Evolutionary conservation across 2,113 vertebrate species (phyloP), one percentile per base, ranked within the genome.

Genomic region (Dasyornis broadbenti): DNA sequence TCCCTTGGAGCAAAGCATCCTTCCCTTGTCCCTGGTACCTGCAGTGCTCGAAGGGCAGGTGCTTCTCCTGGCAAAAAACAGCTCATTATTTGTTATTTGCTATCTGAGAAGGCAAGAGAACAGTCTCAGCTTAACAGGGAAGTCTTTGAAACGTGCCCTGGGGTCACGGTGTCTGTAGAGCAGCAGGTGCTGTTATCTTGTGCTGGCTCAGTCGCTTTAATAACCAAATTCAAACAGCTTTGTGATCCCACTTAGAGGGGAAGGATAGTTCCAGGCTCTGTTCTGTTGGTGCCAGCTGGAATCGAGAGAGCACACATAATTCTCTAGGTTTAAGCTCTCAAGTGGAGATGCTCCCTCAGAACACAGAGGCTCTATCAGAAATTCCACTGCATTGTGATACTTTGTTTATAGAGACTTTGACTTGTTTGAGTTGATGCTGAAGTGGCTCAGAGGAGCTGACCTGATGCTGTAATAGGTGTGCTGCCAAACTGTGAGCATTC

Each of bases 281-380:
- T 65, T 89, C 54, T 82, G 22, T 64, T 64, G 35, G n/a, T 92
- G 92, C 77, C 93, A 96, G 90, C 71, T 94, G 86, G 54, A 85
- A 75, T 52, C 49, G 79, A 94, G 85, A 1, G 3, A 70, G 90
- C 82, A 72, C 85, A 60, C 84, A 57, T 60, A 52, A 75, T 82
- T 89, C 72, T 44, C 15, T 27, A 24, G 76, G 57, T 92, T 85
- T 89, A 31, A 31, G 56, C 68, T 78, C 78, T 88, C 24, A 19
- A 30, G 42, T 77, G 19, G 4, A 90, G 88, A 45, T 66, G 35
- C 33, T 89, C 56, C 50, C n/a, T 72, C 57, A 17, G 39, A 80
- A 59, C n/a, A 45, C n/a, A 27, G 23, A 49, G 82, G 30, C 53
- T n/a, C 49, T 10, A 0, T 57, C 83, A 59, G 89, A 54, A 83